These are phyloP conservation scores for Pardosa pseudoannulata DNA, from an alignment of 2,888 invertebrate genomes.

Conservation along the genomic window DNA sequence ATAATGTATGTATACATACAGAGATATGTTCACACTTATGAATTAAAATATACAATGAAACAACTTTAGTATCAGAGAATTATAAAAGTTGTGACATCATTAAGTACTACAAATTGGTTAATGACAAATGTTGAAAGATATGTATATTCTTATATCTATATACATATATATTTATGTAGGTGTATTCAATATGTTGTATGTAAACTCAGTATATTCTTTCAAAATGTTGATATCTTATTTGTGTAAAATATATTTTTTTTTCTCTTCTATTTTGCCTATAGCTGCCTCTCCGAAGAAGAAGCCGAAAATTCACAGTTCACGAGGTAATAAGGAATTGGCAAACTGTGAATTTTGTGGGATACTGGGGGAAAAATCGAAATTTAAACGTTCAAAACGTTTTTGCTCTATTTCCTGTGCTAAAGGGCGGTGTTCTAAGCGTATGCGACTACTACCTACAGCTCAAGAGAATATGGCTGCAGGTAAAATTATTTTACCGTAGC, in stretches of 20 bases:
- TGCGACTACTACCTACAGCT: conserved; percentile 76
- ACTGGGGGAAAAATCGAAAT: conserved; percentile 82
- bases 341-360: conserved; percentile 87
- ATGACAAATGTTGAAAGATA: too few relatives aligned
- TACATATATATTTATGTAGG: not conserved
- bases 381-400: conserved; percentile 86
- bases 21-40: too few relatives aligned
- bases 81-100: too few relatives aligned
- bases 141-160: not conserved
- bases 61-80: too few relatives aligned
- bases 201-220: not conserved
- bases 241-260: conserved; percentile 1
- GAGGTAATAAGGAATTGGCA: conserved; percentile 71
- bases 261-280: conserved; percentile 19
- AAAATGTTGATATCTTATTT: not conserved
- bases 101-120: too few relatives aligned
- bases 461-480: conserved; percentile 62
- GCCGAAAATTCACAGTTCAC: conserved; percentile 49
- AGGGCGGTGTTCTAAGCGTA: conserved; percentile 78
- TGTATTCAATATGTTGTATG: not conserved
- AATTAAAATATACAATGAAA: too few relatives aligned
- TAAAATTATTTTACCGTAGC: conserved; percentile 48
- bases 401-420: conserved; percentile 86
- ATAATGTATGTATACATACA: too few relatives aligned
- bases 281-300: conserved; percentile 72